Evolutionary conservation across 1,140 invertebrate genomes (phyloP).

Genomic region (Lucilia cuprina): DNA sequence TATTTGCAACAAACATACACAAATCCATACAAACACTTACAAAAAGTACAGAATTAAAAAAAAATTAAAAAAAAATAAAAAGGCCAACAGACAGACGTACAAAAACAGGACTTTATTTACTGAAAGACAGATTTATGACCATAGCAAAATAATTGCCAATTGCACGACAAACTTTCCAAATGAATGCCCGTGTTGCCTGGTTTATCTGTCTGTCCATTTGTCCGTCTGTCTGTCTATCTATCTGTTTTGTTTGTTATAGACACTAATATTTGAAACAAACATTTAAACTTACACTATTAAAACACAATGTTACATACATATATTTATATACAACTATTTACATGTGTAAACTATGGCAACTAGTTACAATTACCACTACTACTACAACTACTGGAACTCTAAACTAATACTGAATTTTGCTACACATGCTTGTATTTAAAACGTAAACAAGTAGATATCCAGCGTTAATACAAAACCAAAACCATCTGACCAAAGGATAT

Average conservation of each 20-base stretch:
- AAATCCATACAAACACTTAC: too few relatives aligned
- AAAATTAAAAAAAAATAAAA: background rate
- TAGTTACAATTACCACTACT: background rate
- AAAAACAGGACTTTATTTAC: constrained; percentile 15
- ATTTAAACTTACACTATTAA: background rate
- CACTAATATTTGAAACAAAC: background rate
- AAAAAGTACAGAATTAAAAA: background rate
- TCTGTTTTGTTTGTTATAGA: background rate
- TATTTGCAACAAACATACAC: too few relatives aligned
- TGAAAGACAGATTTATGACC: constrained; percentile 17
- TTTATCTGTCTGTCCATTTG: background rate
- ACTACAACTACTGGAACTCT: too few relatives aligned
- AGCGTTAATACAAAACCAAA: constrained; percentile 1
- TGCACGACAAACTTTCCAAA: constrained; percentile 17
- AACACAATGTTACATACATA: background rate
- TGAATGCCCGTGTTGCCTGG: constrained; percentile 1
- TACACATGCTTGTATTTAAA: too few relatives aligned
- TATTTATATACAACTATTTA: too few relatives aligned
- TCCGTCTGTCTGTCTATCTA: background rate
- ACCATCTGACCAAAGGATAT: constrained; percentile 10
- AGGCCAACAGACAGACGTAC: background rate
- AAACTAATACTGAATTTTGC: too few relatives aligned
- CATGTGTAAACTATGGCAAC: background rate
- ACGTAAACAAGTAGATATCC: background rate
- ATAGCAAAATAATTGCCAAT: constrained; percentile 8